Conservation (phyloP, 2,113 vertebrate genomes). For the Pelecanoides urinatrix region DNA sequence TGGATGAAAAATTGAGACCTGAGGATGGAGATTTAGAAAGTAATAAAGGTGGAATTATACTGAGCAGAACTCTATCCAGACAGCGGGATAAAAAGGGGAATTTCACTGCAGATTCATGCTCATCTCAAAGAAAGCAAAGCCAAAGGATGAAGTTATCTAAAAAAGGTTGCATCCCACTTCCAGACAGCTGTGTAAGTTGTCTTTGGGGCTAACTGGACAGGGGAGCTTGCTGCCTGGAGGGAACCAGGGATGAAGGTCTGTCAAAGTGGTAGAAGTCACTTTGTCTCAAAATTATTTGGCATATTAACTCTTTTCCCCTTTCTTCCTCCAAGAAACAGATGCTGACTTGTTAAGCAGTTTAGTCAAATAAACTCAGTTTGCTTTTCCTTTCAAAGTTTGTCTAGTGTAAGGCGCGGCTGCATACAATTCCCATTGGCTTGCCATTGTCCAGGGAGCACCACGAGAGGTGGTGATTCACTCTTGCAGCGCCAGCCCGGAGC, state of each 20-base stretch:
- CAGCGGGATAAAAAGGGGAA: background rate
- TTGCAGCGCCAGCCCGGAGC: fast-evolving
- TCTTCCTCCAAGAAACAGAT: background rate
- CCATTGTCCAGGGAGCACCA: background rate
- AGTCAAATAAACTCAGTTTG: constrained; percentile 41
- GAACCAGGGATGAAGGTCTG: background rate
- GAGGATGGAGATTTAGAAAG: background rate
- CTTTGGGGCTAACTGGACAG: background rate
- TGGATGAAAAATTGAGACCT: background rate
- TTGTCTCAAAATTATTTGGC: background rate
- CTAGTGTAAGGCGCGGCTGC: constrained; percentile 24
- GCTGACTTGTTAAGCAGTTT: background rate
- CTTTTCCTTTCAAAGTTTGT: constrained; percentile 48
- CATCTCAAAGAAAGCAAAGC: background rate
- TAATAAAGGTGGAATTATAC: background rate
- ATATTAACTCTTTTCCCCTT: background rate
- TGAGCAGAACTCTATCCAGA: background rate
- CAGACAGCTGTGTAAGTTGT: background rate
- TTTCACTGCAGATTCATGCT: background rate
- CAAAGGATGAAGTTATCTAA: background rate
- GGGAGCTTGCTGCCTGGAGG: background rate
- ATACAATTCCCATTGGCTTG: background rate
- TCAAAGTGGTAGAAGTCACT: background rate
- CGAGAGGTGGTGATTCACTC: background rate
- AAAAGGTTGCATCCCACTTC: background rate